Percentiles rank a stretch among this genome's conserved stretches.
phyloP scores from a whole-genome alignment of 2,113 vertebrate species.

The Anguilla rostrata region DNA sequence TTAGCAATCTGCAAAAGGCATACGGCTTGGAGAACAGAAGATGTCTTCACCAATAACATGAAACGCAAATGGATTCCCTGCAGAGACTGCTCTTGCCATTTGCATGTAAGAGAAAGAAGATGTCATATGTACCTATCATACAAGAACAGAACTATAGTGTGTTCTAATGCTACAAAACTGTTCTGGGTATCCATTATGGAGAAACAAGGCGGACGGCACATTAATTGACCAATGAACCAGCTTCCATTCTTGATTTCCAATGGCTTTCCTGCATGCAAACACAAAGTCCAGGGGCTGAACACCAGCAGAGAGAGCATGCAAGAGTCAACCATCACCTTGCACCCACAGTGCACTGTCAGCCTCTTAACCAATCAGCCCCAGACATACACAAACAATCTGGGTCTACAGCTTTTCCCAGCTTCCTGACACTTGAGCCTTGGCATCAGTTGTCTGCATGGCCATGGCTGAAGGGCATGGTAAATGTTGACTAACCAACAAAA shows the following conservation, averaged over 20 bases:
- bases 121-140: neutral
- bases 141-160: neutral
- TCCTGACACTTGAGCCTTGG: constrained; percentile 61
- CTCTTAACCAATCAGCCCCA: constrained; percentile 99
- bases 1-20: neutral
- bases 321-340: constrained; percentile 42
- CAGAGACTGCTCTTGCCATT: neutral
- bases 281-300: neutral
- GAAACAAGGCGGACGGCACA: too few relatives aligned
- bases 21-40: neutral
- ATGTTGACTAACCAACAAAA: neutral
- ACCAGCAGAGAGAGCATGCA: constrained; percentile 13
- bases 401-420: constrained; percentile 92
- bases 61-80: neutral
- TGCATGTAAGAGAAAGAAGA: too few relatives aligned
- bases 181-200: too few relatives aligned
- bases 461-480: neutral
- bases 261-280: too few relatives aligned
- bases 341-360: constrained; percentile 49
- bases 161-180: neutral
- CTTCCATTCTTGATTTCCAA: too few relatives aligned
- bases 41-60: neutral
- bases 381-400: constrained; percentile 99
- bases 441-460: constrained; percentile 84
- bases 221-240: neutral